Evolutionary conservation across 2,113 vertebrate genomes (phyloP), one percentile per base, ranked within the genome.

Genomic region (Trochalopteron elliotii): DNA sequence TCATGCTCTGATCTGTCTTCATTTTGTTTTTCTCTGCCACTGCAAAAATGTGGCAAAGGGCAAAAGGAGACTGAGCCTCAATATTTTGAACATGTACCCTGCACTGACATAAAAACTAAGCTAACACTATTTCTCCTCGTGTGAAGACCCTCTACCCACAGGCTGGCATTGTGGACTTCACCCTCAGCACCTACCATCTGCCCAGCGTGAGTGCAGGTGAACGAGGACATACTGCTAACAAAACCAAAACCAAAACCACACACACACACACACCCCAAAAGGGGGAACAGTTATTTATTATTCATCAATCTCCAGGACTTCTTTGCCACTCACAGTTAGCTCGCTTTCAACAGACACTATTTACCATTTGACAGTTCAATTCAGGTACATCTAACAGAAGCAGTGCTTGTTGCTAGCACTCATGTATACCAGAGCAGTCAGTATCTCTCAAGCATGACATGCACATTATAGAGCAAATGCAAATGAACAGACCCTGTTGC

Each of bases 281-380:
- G 18, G 30, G 53, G 31, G 56, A 88, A 28, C 20, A 67, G 37
- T 83, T 95, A 70, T 87, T 95, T 94, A 92, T 94, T 94, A 94
- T 95, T 96, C 91, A 91, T 93, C 91, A 89, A 83, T 92, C 93
- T 93, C 91, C 80, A 83, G 90, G 83, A 72, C 76, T 93, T 86
- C 76, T 95, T 97, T 95, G 93, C 93, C 90, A 94, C 89, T 96
- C 86, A 83, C 86, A 56, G 83, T 96, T 95, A 93, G 77, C 4
- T 9, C 68, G 68, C 72, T 93, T 93, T 69, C 91, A 75, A 75
- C 69, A 94, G 83, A 96, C 80, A 78, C 82, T 91, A 95, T 95
- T 95, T 94, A 92, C 91, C 91, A 68, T 96, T 94, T 96, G 96
- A 97, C 93, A 96, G 94, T 94, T 96, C 93, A 94, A 96, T 96